Base-by-base conservation (phyloP, 2,113 vertebrate species). In the Machaerirhynchus nigripectus region DNA sequence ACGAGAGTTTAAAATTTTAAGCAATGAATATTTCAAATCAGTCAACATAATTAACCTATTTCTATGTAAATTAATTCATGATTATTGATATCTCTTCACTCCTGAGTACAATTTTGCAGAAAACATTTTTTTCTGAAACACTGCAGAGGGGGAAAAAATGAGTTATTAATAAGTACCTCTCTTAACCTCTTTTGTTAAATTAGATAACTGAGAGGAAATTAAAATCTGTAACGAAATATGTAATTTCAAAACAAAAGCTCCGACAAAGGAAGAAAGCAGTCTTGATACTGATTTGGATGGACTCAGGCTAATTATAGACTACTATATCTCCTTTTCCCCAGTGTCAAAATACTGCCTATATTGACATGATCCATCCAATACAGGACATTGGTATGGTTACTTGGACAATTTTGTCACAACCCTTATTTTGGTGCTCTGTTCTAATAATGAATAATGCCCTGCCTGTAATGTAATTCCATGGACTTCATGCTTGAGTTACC, bases 41-140 rank as follows among this genome's bases (percentile, higher is more conserved):
- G 21, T 37, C 63, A 93, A 74, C 78, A 90, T 95, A 94, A 96
- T 80, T 59, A 94, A 23, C 13, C 23, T 53, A 93, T 94, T 95
- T 93, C 70, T 89, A 91, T 95, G 91, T 76, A 97, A 96, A 97
- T 93, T 24, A 77, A 65, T 83, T 94, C 78, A 87, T 85, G 90
- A 87, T 87, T 91, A 93, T 89, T 96, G 92, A 83, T 94, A 91
- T 79, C 20, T 73, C 33, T 77, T 89, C 59, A 91, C 42, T 94
- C 87, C 46, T 70, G 84, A 91, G 84, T 69, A 91, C 31, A 87
- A 20, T 91, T 91, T 68, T 79, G 20, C 31, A 61, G 44, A 87
- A 95, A 94, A 76, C 17, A 67, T 53, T 75, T 94, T 83, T 89
- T 89, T 76, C 68, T 20, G 52, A 90, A 92, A 90, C 39, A 87